These are phyloP conservation scores for Gymnogyps californianus DNA, from an alignment of 2,113 vertebrate genomes.

Conservation along the genomic window DNA sequence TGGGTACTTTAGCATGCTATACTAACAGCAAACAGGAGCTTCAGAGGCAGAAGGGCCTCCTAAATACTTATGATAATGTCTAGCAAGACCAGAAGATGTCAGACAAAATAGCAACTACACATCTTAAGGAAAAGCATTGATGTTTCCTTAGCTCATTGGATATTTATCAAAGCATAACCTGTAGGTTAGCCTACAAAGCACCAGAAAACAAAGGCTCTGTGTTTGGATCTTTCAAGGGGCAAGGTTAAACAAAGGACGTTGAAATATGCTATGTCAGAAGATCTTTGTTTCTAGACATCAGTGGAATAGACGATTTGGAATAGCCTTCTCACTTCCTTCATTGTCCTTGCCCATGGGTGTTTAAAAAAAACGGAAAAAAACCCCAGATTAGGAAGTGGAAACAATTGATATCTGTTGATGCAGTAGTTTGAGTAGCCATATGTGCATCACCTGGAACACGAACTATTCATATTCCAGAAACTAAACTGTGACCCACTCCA, in stretches of 20 bases:
- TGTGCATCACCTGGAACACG: constrained; percentile 20
- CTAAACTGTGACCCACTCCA: not conserved
- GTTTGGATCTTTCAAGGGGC: constrained; percentile 15
- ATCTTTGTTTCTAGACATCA: constrained; percentile 40
- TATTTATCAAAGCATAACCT: constrained; percentile 64
- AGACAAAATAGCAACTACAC: not conserved
- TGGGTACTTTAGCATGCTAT: not conserved
- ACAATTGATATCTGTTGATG: not conserved
- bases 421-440: not conserved
- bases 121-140: constrained; percentile 31
- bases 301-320: constrained; percentile 31
- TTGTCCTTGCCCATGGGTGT: not conserved
- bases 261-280: constrained; percentile 35
- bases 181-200: constrained; percentile 52
- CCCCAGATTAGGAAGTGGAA: not conserved
- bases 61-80: constrained; percentile 25
- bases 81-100: constrained; percentile 25
- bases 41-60: not conserved
- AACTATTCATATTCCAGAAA: not conserved
- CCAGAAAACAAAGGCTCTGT: constrained; percentile 42
- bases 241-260: constrained; percentile 57
- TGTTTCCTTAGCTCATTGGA: constrained; percentile 32
- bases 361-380: not conserved
- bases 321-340: not conserved
- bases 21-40: not conserved